Percentiles rank a stretch among this genome's conserved stretches.
Evolutionary conservation across 2,888 invertebrate genomes (phyloP).

Genomic region (Drosophila melanosoma): DNA sequence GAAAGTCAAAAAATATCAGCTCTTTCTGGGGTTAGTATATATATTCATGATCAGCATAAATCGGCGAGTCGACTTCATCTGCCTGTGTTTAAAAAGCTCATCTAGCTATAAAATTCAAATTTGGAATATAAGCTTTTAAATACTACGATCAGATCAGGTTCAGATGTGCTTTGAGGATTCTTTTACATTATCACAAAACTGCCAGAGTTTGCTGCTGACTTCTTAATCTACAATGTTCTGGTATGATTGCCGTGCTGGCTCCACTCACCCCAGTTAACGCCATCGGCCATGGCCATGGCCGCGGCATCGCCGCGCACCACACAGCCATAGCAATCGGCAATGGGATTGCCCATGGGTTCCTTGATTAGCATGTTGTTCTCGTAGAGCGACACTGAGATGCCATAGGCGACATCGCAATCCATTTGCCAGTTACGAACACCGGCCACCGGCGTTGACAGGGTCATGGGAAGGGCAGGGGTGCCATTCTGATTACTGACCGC

Average conservation of each 20-base stretch:
- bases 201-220: background rate
- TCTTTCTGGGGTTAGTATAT: background rate
- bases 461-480: background rate
- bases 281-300: conserved; percentile 93
- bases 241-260: background rate
- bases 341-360: conserved; percentile 90
- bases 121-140: too few species aligned
- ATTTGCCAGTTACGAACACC: conserved; percentile 85
- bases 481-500: conserved; percentile 82
- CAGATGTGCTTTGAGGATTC: too few species aligned
- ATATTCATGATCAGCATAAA: background rate
- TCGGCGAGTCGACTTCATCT: background rate
- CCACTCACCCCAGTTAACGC: conserved; percentile 93
- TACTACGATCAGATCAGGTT: background rate
- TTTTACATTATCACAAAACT: too few species aligned
- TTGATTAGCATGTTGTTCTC: conserved; percentile 93
- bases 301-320: conserved; percentile 90
- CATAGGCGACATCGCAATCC: conserved; percentile 84
- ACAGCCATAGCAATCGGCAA: conserved; percentile 94
- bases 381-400: conserved; percentile 89
- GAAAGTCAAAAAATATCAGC: background rate
- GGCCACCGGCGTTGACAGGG: conserved; percentile 74
- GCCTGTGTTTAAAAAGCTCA: background rate
- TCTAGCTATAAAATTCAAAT: background rate
- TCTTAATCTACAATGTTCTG: background rate